Base-by-base conservation (phyloP, 1,140 invertebrate species). In the Ridgeia piscesae region DNA sequence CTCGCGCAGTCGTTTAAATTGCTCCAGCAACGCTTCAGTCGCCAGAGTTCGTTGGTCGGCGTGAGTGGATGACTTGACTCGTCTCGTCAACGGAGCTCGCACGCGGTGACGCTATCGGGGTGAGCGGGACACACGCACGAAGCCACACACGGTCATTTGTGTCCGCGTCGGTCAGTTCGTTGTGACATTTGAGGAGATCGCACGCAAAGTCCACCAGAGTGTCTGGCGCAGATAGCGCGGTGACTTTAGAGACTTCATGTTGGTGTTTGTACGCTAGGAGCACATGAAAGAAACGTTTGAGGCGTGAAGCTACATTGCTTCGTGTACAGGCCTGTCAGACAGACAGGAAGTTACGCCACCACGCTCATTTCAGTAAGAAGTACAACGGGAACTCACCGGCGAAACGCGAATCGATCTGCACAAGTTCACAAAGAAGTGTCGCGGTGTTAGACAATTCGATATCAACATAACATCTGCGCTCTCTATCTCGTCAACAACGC, bases 1-100 rank as follows among this genome's bases (percentile, higher is more conserved):
- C 58, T 77, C 58, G 58, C 58, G 58, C 58, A 77, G 58, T 77
- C 58, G 58, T 77, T 77, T 77, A 77, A 77, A 77, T 77, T 77
- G 58, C 58, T 77, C 11, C 58, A 17, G 58, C 58, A 21, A 21
- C 58, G 58, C 17, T 0, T 17, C 58, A 77, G 58, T 77, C 17
- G 58, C 27, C 27, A 14, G 58, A 77, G 58, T 77, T n/a, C n/a
- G n/a, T n/a, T 77, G 58, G 58, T 77, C 58, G 58, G 58, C 27
- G 58, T 21, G 58, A 77, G 58, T 27, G 58, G 2, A 31, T 27
- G 58, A n/a, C 58, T 9, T 27, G 17, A 14, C 42, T 17, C 58
- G 58, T 31, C 58, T 77, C 58, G 58, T 77, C 58, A 77, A 4
- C 27, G 2, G 58, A 21, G 11, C 11, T 21, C 27, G 58, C 4